phyloP scores from a whole-genome alignment of 1,140 invertebrate genomes.

The Drosophila kanapiae region DNA sequence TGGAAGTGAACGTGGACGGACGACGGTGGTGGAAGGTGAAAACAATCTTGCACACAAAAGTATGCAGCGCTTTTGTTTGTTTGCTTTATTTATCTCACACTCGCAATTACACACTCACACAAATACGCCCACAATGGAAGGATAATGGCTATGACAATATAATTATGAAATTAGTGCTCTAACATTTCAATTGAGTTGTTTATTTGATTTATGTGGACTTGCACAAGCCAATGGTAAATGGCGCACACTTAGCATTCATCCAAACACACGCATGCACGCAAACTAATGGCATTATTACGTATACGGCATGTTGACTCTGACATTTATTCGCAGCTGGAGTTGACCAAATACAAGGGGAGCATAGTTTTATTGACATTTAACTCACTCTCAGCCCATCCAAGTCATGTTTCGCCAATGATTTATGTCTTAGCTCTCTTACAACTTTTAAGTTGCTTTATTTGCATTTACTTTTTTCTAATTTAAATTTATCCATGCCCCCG shows the following conservation, averaged over 20 bases:
- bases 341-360: constrained; percentile 22
- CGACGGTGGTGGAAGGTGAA: background rate
- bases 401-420: constrained; percentile 36
- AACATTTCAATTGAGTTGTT: constrained; percentile 81
- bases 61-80: constrained; percentile 55
- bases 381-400: constrained; percentile 40
- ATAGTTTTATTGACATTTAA: constrained; percentile 75
- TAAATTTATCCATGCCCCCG: constrained; percentile 25
- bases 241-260: constrained; percentile 31
- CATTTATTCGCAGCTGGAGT: constrained; percentile 62
- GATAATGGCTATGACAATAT: constrained; percentile 72
- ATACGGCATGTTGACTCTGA: constrained; percentile 68
- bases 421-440: constrained; percentile 42
- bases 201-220: constrained; percentile 82
- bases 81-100: constrained; percentile 19
- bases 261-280: constrained; percentile 20
- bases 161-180: constrained; percentile 79
- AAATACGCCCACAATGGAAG: constrained; percentile 9
- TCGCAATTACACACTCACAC: background rate
- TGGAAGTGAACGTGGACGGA: background rate
- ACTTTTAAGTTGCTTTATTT: constrained; percentile 47
- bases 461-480: constrained; percentile 3
- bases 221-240: constrained; percentile 61
- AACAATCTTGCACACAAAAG: constrained; percentile 32
- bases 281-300: constrained; percentile 72